These are phyloP conservation scores for Drosophila acutilabella DNA, from an alignment of 2,888 invertebrate genomes.

Conservation along the genomic window DNA sequence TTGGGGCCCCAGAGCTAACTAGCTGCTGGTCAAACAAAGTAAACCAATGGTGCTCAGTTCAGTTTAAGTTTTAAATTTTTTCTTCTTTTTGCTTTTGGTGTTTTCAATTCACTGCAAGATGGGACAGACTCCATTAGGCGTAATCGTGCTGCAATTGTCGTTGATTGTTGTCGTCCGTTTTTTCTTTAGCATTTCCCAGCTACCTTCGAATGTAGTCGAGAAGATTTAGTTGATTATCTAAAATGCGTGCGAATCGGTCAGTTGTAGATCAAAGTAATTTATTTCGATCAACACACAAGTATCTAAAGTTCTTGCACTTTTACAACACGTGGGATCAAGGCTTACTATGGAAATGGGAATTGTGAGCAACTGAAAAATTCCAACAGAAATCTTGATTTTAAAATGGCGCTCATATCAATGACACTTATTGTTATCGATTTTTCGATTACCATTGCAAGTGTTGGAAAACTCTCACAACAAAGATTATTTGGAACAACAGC, in stretches of 20 bases:
- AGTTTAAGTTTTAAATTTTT: neutral
- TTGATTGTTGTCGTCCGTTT: conserved; percentile 71
- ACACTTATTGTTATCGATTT: conserved; percentile 15
- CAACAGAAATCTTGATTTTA: neutral
- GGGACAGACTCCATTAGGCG: conserved; percentile 64
- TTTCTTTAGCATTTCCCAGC: conserved; percentile 28
- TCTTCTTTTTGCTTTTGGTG: neutral
- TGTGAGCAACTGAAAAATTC: neutral
- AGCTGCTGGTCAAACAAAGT: conserved; percentile 28
- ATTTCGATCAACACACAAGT: conserved; percentile 24
- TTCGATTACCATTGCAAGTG: conserved; percentile 3
- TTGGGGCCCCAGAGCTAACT: conserved; percentile 11
- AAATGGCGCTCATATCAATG: neutral
- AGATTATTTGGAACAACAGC: conserved; percentile 14
- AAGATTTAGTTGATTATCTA: conserved; percentile 48
- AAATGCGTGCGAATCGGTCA: conserved; percentile 71
- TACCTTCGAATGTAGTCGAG: conserved; percentile 26
- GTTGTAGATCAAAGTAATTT: conserved; percentile 53
- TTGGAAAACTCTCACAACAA: neutral
- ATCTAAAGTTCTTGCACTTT: conserved; percentile 22
- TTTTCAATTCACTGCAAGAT: conserved; percentile 51
- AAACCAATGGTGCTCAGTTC: conserved; percentile 33
- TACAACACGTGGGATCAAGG: neutral
- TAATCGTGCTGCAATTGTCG: conserved; percentile 76
- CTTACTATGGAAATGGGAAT: neutral